Base-by-base conservation (phyloP, 2,113 vertebrate genomes). In the Labeo catla region DNA sequence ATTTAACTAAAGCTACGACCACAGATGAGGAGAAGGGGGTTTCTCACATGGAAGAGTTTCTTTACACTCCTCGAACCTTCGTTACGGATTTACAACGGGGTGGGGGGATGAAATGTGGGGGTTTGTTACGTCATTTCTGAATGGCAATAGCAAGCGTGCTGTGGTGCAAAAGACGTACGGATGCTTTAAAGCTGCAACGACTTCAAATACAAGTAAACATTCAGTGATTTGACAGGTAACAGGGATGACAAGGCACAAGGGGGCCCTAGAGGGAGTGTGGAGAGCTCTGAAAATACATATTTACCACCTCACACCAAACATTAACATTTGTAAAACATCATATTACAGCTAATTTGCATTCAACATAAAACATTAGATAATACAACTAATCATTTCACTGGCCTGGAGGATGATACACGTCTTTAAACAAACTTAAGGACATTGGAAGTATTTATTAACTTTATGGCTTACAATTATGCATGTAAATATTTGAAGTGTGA, bases 1-100 rank as follows among this genome's bases (percentile, higher is more conserved):
- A 95, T 94, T 94, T 92, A 93, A 28, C 89, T 93, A 78, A 57
- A 86, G 91, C 87, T 91, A 87, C 92, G 95, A 57, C 76, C 84
- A 70, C 78, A 76, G 79, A 79, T 86, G 81, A 77, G 70, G 39
- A 73, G 59, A 86, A 28, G 85, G 52, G 79, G 81, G 36, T 15
- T 72, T 79, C 52, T 80, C 50, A 72, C 12, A 45, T 34, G 39
- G 36, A 54, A 81, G 54, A 61, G 77, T 80, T 43, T 59, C 76
- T 73, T 43, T 52, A 39, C 13, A 73, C 81, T 86, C 87, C 70
- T 76, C 57, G 36, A 45, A 36, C 52, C 84, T 83, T 78, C 39
- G 72, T 65, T 57, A 66, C 6, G 2, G 50, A 81, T 39, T 82
- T 76, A 47, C 45, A 52, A 61, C 50, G 13, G 39, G 36, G 70